Percentiles rank a stretch among this genome's conserved stretches.
These are phyloP conservation scores for Haemorhous mexicanus DNA, from an alignment of 2,113 vertebrate genomes.

Conservation along the genomic window DNA sequence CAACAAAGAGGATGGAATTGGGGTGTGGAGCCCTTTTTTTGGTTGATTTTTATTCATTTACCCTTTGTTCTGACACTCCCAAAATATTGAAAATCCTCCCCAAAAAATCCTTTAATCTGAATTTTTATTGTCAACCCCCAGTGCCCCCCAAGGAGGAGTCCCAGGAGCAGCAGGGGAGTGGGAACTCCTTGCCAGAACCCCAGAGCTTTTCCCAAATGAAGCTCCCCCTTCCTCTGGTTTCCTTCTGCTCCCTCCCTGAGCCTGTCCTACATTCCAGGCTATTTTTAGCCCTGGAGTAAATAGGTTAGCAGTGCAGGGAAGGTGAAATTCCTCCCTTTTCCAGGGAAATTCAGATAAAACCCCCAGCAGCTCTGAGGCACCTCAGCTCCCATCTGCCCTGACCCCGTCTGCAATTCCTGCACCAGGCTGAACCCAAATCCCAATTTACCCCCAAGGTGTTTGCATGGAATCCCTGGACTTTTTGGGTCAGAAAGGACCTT, in stretches of 20 bases:
- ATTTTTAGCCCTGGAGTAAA: constrained; percentile 25
- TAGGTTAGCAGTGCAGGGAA: constrained; percentile 36
- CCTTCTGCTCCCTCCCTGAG: not conserved
- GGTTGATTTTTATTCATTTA: rapidly evolving
- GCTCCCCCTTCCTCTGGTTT: not conserved
- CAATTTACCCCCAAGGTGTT: rapidly evolving
- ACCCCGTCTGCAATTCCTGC: not conserved
- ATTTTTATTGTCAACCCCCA: not conserved
- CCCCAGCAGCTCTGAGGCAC: not conserved
- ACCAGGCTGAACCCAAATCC: not conserved
- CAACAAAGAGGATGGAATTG: not conserved
- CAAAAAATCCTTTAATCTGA: rapidly evolving
- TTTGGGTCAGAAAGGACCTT: not conserved
- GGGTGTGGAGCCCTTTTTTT: not conserved
- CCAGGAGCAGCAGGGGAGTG: not conserved
- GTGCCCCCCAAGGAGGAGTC: not conserved
- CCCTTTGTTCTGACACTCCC: not conserved
- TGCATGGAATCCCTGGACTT: rapidly evolving
- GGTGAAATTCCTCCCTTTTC: not conserved
- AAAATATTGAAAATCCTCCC: rapidly evolving
- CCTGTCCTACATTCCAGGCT: constrained; percentile 38
- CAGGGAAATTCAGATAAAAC: not conserved
- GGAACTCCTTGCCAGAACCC: not conserved
- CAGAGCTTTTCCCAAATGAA: not conserved
- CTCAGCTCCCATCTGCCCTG: not conserved